phyloP scores from a whole-genome alignment of 2,797 vertebrate species.

The Fundulus diaphanus region DNA sequence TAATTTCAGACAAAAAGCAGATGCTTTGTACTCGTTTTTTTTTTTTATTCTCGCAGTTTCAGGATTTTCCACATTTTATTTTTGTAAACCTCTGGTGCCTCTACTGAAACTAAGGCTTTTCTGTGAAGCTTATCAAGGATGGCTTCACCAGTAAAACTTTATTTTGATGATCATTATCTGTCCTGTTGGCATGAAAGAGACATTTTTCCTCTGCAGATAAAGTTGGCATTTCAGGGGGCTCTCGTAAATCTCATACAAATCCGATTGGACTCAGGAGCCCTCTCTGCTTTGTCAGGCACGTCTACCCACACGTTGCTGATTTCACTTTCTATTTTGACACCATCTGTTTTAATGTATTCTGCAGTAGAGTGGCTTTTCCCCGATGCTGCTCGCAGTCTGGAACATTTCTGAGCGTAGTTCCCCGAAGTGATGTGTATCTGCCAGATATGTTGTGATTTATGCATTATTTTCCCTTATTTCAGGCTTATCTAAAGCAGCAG shows the following conservation, averaged over 20 bases:
- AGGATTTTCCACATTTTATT: background rate
- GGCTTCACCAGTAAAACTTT: background rate
- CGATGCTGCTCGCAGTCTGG: background rate
- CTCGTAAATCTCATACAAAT: constrained; percentile 17
- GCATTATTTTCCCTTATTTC: constrained; percentile 30
- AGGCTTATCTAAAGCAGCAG: constrained; percentile 29
- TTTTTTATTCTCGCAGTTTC: background rate
- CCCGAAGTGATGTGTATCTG: constrained; percentile 33
- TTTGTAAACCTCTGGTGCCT: background rate
- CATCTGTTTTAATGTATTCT: constrained; percentile 43
- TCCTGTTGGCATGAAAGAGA: background rate
- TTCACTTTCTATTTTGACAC: constrained; percentile 28
- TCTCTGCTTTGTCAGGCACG: constrained; percentile 14
- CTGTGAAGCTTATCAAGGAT: too few relatives aligned
- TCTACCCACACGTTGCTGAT: constrained; percentile 29
- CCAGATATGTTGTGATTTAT: constrained; percentile 35
- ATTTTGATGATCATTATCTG: constrained; percentile 1
- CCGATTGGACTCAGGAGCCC: background rate
- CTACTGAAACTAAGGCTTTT: background rate
- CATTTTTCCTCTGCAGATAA: background rate
- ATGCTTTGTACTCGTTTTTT: background rate
- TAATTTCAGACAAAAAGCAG: constrained; percentile 27
- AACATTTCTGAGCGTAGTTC: background rate
- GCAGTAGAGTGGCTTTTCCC: constrained; percentile 16
- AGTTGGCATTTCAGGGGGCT: constrained; percentile 3